A percentile compares a stretch with the other conserved stretches of the same genome.
Evolutionary conservation across 2,797 vertebrate genomes (phyloP).

Genomic region (Tragelaphus oryx): DNA sequence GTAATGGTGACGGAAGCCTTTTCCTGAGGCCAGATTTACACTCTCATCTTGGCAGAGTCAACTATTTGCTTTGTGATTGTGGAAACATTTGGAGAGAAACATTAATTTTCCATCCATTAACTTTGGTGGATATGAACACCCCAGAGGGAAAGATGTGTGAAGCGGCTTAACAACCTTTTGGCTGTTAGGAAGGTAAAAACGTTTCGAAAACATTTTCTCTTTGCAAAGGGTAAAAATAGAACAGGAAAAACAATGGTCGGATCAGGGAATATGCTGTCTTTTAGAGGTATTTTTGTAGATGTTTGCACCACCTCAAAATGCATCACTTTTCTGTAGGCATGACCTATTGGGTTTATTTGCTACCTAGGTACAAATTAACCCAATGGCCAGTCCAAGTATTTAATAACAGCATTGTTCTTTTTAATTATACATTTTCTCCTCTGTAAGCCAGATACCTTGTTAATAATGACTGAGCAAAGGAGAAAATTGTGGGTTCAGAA

Average conservation of each 20-base stretch:
- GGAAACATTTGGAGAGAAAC: constrained; percentile 71
- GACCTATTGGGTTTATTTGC: background rate
- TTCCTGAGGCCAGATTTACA: constrained; percentile 64
- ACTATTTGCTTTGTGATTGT: constrained; percentile 69
- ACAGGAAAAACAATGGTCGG: background rate
- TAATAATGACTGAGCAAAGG: background rate
- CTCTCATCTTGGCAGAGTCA: constrained; percentile 62
- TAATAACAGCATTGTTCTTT: background rate
- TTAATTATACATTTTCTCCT: background rate
- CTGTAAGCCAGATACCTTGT: background rate
- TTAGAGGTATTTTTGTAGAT: constrained; percentile 4
- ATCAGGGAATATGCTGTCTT: background rate
- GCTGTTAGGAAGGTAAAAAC: constrained; percentile 63
- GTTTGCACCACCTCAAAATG: background rate
- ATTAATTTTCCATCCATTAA: constrained; percentile 76
- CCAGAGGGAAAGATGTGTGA: constrained; percentile 57
- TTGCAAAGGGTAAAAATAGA: constrained; percentile 33
- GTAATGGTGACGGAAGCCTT: constrained; percentile 32
- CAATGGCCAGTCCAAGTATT: background rate
- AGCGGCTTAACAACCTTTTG: constrained; percentile 61
- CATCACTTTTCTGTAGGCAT: background rate
- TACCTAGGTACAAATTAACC: background rate
- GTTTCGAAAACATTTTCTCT: constrained; percentile 55
- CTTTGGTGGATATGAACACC: constrained; percentile 67
- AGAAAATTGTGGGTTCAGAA: background rate